Evolutionary conservation across 2,888 invertebrate genomes (phyloP).

Genomic region (Lamellibrachia satsuma): DNA sequence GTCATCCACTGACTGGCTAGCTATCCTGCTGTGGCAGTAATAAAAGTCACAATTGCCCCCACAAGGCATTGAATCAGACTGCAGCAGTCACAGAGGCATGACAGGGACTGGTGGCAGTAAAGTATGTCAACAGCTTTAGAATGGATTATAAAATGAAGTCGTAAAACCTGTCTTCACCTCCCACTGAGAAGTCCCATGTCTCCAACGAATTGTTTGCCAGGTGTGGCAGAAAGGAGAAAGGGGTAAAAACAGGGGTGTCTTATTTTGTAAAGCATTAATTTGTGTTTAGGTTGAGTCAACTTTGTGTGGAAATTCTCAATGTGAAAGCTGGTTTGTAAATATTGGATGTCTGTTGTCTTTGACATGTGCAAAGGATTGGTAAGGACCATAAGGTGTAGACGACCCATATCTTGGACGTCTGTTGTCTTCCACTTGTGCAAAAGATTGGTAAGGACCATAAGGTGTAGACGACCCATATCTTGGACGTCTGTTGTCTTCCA

Average conservation of each 20-base stretch:
- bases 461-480: no score
- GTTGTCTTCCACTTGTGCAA: no score
- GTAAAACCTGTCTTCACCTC: background rate
- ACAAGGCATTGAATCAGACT: background rate
- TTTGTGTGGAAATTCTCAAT: background rate
- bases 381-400: no score
- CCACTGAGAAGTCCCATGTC: background rate
- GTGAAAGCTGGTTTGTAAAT: background rate
- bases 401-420: no score
- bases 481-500: no score
- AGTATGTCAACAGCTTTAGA: background rate
- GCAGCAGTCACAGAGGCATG: background rate
- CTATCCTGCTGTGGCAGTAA: background rate
- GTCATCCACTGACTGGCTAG: background rate
- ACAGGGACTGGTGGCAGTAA: background rate
- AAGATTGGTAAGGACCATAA: no score
- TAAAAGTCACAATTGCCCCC: background rate
- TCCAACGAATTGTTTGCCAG: background rate
- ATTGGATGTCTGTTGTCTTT: background rate
- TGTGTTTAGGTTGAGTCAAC: background rate
- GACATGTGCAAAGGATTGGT: no score
- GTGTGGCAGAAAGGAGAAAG: background rate
- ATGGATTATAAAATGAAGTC: slow-evolving; percentile 10
- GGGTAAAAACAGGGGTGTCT: background rate
- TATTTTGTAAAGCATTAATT: background rate